These are phyloP conservation scores for Diglossa cyanea DNA, from an alignment of 2,797 vertebrate genomes.

Conservation along the genomic window DNA sequence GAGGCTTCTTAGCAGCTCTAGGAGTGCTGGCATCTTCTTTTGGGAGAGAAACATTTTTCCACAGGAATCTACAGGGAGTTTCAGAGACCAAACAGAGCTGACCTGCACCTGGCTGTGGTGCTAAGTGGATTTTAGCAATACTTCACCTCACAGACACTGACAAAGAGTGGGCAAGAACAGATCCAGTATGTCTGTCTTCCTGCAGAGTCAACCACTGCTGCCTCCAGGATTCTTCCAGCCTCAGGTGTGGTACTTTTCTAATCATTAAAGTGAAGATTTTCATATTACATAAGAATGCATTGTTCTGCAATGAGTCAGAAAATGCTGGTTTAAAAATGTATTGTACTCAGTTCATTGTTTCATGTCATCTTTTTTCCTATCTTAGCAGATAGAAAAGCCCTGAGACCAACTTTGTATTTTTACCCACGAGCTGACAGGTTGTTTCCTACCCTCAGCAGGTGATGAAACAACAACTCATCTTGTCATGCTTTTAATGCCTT, in stretches of 20 bases:
- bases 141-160: not conserved
- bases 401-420: not conserved
- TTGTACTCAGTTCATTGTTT: not conserved
- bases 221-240: not conserved
- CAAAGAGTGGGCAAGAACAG: not conserved
- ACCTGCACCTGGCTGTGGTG: not conserved
- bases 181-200: not conserved
- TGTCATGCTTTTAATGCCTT: constrained; percentile 76
- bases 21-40: not conserved
- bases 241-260: not conserved
- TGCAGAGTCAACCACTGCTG: not conserved
- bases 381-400: not conserved
- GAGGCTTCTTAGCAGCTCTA: not conserved
- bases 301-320: not conserved
- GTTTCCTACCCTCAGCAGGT: not conserved
- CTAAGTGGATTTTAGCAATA: not conserved
- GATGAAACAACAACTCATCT: not conserved
- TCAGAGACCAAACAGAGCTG: not conserved
- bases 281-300: not conserved
- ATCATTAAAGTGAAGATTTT: not conserved
- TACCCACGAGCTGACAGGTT: not conserved
- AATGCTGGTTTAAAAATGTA: not conserved
- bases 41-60: not conserved
- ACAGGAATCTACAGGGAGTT: not conserved
- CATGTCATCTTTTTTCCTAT: not conserved